Base-by-base conservation (phyloP, 2,888 invertebrate genomes). In the Amorpha juglandis region DNA sequence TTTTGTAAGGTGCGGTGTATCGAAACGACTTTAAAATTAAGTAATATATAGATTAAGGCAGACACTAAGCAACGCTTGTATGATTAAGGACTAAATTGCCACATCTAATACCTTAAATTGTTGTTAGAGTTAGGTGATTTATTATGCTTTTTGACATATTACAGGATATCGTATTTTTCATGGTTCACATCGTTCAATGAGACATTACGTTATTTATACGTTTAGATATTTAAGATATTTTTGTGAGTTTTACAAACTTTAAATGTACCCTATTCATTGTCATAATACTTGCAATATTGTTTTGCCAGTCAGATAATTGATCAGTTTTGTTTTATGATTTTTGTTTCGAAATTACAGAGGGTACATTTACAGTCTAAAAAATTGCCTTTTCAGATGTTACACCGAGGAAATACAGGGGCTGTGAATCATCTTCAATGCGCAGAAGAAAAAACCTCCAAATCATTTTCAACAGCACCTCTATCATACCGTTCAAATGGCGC, bases 401-500 rank as follows among this genome's bases (percentile, higher is more conserved):
- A 86, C 73, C 82, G 79, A 82, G 83, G 81, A 88, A 87, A 83
- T 81, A 81, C 81, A 88, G 86, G 71, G 85, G 86, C 75, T 73
- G 80, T 70, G 89, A 90, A 78, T 88, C 92, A 0, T 87, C 89
- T 0, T 92, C 92, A 63, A 88, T 90, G 88, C 88, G 87, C 71
- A 83, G 92, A 67, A 80, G 92, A 52, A 84, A 78, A 76, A 93
- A 92, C 67, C 90, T 93, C 2, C 88, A 91, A 77, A 83, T 89
- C 47, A 45, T 93, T 48, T 92, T 93, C 87, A 93, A 93, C 85
- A 88, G 89, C 71, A 92, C 92, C 0, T 76, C 91, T 0, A 82
- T 92, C 0, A 87, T 93, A 78, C 92, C 92, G 1, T 93, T 93
- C 78, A 93, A 93, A 73, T 93, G 92, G 91, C 82, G 92, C n/a